phyloP scores from a whole-genome alignment of 2,113 vertebrate species.

The Pogona vitticeps region DNA sequence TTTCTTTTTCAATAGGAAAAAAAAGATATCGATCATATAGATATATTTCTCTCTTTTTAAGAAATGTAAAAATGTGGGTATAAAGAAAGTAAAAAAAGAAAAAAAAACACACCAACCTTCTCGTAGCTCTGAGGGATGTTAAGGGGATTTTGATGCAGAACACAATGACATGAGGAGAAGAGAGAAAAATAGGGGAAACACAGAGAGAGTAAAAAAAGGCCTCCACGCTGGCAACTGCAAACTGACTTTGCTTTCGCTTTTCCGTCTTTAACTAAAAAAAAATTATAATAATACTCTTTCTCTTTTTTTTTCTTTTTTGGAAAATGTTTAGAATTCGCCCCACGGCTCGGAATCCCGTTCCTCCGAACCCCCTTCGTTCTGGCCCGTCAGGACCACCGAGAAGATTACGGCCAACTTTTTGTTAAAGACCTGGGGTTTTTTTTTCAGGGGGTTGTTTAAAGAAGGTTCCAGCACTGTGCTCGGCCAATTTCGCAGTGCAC shows the following conservation, averaged over 20 bases:
- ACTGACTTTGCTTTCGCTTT: slow-evolving; percentile 72
- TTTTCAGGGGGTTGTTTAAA: not conserved
- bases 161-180: slow-evolving; percentile 99
- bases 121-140: slow-evolving; percentile 99
- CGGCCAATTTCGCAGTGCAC: too few relatives aligned
- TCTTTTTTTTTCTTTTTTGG: slow-evolving; percentile 5
- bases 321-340: slow-evolving; percentile 69
- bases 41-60: slow-evolving; percentile 46
- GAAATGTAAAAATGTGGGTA: slow-evolving; percentile 95
- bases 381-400: slow-evolving; percentile 52
- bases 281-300: slow-evolving; percentile 39
- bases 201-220: slow-evolving; percentile 99
- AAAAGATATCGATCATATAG: not conserved
- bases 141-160: slow-evolving; percentile 99
- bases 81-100: slow-evolving; percentile 99
- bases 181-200: slow-evolving; percentile 98
- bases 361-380: slow-evolving; percentile 3
- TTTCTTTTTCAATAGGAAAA: not conserved
- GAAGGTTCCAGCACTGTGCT: too few relatives aligned
- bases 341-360: too few relatives aligned
- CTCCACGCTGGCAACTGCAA: slow-evolving; percentile 98
- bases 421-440: not conserved
- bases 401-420: not conserved
- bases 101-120: slow-evolving; percentile 99
- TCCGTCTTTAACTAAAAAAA: slow-evolving; percentile 67